Conservation (phyloP, 2,113 vertebrate genomes). For the Micronycteris hirsuta region DNA sequence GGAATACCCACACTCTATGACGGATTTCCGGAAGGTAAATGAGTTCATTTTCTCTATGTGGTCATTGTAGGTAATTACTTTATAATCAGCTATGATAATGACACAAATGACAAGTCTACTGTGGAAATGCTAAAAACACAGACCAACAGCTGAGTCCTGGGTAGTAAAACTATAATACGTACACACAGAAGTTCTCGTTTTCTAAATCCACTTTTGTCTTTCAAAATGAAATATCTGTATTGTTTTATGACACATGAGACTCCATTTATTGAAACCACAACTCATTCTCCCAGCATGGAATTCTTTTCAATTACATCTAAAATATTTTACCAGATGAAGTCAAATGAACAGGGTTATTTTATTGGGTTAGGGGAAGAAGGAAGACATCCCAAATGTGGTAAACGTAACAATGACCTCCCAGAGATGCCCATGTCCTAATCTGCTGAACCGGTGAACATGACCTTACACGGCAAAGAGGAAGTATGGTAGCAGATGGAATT, state of each 20-base stretch:
- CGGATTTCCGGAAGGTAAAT: not conserved
- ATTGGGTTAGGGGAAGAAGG: not conserved
- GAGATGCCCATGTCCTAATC: not conserved
- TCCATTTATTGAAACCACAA: not conserved
- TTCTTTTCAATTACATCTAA: not conserved
- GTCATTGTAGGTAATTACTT: slow-evolving; percentile 45
- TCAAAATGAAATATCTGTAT: slow-evolving; percentile 18
- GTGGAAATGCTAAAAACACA: not conserved
- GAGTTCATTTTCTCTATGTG: slow-evolving; percentile 31
- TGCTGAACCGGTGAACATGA: not conserved
- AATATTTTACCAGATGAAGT: not conserved
- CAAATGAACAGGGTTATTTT: not conserved
- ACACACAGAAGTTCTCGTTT: not conserved
- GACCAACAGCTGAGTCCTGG: not conserved
- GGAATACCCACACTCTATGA: not conserved
- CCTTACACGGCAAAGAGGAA: not conserved
- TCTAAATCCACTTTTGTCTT: slow-evolving; percentile 41
- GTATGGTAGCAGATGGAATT: not conserved
- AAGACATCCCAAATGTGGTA: not conserved
- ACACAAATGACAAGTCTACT: slow-evolving; percentile 40
- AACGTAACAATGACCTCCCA: not conserved
- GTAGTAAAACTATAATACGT: not conserved
- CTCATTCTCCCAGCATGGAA: not conserved
- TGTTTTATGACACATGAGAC: not conserved
- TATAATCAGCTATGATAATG: slow-evolving; percentile 40